Conservation (phyloP, 2,113 vertebrate species). For the Pterocles orientalis region DNA sequence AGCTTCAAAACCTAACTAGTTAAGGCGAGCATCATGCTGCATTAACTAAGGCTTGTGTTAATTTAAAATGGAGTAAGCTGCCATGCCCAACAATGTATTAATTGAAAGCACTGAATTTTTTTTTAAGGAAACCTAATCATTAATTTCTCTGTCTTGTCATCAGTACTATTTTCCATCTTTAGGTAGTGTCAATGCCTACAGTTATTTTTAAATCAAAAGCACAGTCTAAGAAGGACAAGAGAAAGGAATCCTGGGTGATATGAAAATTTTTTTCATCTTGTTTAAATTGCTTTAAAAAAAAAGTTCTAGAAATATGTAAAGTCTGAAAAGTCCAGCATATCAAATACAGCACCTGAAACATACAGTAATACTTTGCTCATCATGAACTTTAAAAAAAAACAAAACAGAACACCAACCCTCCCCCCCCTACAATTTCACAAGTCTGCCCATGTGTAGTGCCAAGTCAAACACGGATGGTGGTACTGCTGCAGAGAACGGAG, state of each 20-base stretch:
- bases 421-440: background rate
- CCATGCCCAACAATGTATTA: background rate
- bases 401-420: background rate
- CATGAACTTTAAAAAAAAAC: background rate
- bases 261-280: background rate
- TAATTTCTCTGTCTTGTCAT: background rate
- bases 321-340: background rate
- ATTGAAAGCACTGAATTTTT: background rate
- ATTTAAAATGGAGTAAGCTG: background rate
- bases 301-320: background rate
- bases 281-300: background rate
- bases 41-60: background rate
- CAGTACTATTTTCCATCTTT: background rate
- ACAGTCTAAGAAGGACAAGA: background rate
- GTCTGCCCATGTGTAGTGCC: background rate
- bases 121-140: background rate
- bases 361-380: background rate
- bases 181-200: background rate
- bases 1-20: background rate
- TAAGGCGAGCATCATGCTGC: background rate
- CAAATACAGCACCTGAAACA: constrained; percentile 45
- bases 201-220: background rate
- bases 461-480: constrained; percentile 24
- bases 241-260: background rate
- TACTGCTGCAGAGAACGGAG: background rate